Evolutionary conservation across 2,113 vertebrate genomes (phyloP).

Genomic region (Neoarius graeffei): DNA sequence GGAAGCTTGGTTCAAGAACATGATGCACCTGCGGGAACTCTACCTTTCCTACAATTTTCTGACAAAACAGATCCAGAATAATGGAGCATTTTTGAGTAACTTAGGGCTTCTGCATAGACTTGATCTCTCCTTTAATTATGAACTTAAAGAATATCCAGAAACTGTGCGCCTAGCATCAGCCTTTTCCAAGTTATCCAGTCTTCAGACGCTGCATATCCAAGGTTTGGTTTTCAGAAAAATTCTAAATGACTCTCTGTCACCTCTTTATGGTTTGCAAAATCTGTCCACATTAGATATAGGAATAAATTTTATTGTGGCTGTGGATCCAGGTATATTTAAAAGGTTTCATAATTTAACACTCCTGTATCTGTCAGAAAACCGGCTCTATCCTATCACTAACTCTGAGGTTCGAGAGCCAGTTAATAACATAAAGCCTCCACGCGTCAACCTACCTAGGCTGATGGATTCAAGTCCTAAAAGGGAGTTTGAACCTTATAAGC

Average conservation of each 20-base stretch:
- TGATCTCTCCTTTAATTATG: slow-evolving; percentile 77
- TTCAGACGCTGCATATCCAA: slow-evolving; percentile 69
- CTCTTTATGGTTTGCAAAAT: slow-evolving; percentile 69
- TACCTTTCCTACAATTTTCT: slow-evolving; percentile 72
- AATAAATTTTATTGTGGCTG: slow-evolving; percentile 77
- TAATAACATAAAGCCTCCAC: background rate
- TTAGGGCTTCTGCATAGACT: slow-evolving; percentile 66
- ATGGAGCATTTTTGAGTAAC: slow-evolving; percentile 63
- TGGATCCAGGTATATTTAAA: slow-evolving; percentile 63
- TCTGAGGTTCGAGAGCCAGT: rapidly evolving
- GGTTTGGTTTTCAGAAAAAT: slow-evolving; percentile 77
- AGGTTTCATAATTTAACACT: slow-evolving; percentile 61
- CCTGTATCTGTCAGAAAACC: slow-evolving; percentile 80
- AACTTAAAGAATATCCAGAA: slow-evolving; percentile 52
- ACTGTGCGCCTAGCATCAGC: slow-evolving; percentile 60
- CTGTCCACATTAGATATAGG: slow-evolving; percentile 70
- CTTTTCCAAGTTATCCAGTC: slow-evolving; percentile 68
- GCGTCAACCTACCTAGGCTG: background rate
- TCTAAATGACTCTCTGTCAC: slow-evolving; percentile 57
- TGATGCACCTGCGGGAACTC: slow-evolving; percentile 60
- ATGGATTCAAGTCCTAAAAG: background rate
- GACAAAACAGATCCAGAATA: slow-evolving; percentile 37
- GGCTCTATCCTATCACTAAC: slow-evolving; percentile 66
- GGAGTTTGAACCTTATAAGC: slow-evolving; percentile 28
- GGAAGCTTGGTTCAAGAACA: slow-evolving; percentile 66